Evolutionary conservation across 2,797 vertebrate species (phyloP).

Genomic region (Paratrypauchen microcephalus): DNA sequence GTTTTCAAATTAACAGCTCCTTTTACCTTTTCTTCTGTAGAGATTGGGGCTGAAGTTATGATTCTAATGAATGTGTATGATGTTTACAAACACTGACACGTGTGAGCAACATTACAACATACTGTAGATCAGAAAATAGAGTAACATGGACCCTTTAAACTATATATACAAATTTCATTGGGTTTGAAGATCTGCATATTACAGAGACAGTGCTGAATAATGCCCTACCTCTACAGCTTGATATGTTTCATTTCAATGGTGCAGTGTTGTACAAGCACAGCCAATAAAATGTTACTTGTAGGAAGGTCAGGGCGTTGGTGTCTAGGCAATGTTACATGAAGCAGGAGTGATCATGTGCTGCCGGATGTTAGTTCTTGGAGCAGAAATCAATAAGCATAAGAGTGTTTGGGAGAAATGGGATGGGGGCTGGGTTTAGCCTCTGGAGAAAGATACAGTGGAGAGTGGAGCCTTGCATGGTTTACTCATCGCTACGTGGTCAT

Average conservation of each 20-base stretch:
- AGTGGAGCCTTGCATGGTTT: slow-evolving; percentile 24
- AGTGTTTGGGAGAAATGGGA: slow-evolving; percentile 3
- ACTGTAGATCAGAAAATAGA: too few relatives aligned
- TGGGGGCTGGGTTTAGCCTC: slow-evolving; percentile 3
- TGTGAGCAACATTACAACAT: too few relatives aligned
- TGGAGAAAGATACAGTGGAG: neutral
- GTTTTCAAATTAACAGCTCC: too few relatives aligned
- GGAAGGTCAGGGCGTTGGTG: slow-evolving; percentile 24
- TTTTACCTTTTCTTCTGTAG: too few relatives aligned
- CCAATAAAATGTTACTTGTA: neutral
- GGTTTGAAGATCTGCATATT: neutral
- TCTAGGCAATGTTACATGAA: slow-evolving; percentile 8
- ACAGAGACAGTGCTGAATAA: slow-evolving; percentile 2
- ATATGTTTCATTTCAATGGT: neutral
- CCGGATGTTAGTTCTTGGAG: slow-evolving; percentile 16
- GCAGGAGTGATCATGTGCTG: slow-evolving; percentile 8
- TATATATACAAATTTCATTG: neutral
- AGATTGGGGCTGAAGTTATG: too few relatives aligned
- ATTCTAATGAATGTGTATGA: too few relatives aligned
- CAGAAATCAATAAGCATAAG: slow-evolving; percentile 36
- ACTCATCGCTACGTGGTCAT: slow-evolving; percentile 16
- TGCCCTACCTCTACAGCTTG: neutral
- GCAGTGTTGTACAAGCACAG: slow-evolving; percentile 5
- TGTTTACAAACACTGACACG: too few relatives aligned
- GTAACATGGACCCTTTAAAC: too few relatives aligned